A percentile compares a stretch with the other conserved stretches of the same genome.
These are phyloP conservation scores for Hippasteria phrygiana DNA, from an alignment of 53 echinoderm and acorn worm genomes.

Conservation along the genomic window DNA sequence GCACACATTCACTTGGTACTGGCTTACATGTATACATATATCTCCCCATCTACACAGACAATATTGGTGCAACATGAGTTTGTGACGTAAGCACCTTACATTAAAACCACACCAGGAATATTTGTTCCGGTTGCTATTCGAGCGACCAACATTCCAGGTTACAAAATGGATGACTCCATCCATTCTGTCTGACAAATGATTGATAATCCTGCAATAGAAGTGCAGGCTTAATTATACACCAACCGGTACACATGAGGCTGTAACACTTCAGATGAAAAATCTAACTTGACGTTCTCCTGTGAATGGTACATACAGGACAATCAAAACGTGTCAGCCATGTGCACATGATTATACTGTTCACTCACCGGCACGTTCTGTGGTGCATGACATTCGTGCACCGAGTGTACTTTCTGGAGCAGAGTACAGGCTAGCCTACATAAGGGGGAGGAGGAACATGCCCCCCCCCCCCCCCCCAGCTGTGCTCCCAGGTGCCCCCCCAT, in stretches of 20 bases:
- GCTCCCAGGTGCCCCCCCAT: too few species aligned
- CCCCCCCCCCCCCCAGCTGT: too few species aligned
- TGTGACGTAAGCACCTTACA: too few species aligned
- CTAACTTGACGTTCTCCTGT: neutral
- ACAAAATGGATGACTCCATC: neutral
- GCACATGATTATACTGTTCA: neutral
- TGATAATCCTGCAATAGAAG: constrained; percentile 10
- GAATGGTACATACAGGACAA: neutral
- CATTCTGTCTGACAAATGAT: neutral
- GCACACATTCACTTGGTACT: too few species aligned
- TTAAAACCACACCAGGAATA: too few species aligned
- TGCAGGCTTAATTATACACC: constrained; percentile 13
- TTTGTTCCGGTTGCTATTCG: too few species aligned
- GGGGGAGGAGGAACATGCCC: too few species aligned
- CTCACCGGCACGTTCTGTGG: neutral
- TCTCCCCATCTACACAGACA: too few species aligned
- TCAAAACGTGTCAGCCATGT: neutral
- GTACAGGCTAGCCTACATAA: too few species aligned
- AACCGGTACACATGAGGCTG: neutral
- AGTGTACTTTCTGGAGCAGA: too few species aligned
- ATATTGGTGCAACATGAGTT: too few species aligned
- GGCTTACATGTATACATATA: too few species aligned
- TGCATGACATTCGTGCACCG: neutral
- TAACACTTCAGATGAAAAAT: neutral
- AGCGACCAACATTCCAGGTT: neutral